Conservation (phyloP, 2,797 vertebrate genomes). For the Falco peregrinus region DNA sequence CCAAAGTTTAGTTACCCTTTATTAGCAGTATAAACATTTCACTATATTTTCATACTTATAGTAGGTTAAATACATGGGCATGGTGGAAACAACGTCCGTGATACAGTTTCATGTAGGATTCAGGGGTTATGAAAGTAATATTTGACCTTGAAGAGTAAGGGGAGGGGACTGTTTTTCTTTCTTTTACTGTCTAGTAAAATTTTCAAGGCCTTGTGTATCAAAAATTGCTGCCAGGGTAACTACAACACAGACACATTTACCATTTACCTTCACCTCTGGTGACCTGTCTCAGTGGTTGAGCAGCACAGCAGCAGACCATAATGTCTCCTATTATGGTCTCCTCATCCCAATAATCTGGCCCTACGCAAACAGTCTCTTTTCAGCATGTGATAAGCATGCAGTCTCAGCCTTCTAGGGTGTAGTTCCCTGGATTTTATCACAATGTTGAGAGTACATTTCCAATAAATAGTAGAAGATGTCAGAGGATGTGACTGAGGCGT, state of each 20-base stretch:
- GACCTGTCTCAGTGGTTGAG: background rate
- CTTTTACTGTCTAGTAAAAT: background rate
- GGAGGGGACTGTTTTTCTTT: conserved; percentile 9
- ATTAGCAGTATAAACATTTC: background rate
- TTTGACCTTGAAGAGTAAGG: background rate
- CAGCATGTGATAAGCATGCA: background rate
- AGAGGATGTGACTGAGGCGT: background rate
- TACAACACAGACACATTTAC: background rate
- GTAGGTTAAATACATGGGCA: background rate
- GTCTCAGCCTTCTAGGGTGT: background rate
- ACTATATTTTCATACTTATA: background rate
- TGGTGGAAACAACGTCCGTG: background rate
- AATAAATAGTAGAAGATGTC: background rate
- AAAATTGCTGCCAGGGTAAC: conserved; percentile 17
- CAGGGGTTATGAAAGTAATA: background rate
- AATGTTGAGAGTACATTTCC: background rate
- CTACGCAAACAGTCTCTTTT: rapidly evolving
- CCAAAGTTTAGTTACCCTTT: background rate
- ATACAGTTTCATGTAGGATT: background rate
- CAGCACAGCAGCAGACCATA: background rate
- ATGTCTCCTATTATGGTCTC: background rate
- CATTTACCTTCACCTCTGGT: conserved; percentile 28
- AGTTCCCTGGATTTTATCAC: background rate
- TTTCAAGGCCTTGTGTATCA: background rate
- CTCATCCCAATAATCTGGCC: background rate